These are phyloP conservation scores for Oryzaephilus surinamensis DNA, from an alignment of 1,140 invertebrate species.

Conservation along the genomic window DNA sequence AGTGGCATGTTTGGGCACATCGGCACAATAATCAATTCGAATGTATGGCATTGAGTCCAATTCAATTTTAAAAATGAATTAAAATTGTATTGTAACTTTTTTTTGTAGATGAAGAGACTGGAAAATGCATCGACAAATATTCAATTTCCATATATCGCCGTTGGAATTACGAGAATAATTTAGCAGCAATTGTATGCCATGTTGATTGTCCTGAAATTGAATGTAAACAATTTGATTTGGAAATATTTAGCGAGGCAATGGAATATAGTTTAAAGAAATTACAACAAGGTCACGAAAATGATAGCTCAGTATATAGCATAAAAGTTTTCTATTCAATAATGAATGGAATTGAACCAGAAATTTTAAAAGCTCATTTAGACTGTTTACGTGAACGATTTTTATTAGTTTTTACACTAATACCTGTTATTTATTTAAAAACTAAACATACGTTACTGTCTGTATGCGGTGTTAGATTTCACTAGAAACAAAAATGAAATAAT, in stretches of 20 bases:
- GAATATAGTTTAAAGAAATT: slow-evolving; percentile 64
- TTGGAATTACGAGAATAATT: slow-evolving; percentile 82
- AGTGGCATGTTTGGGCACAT: slow-evolving; percentile 88
- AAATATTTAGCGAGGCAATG: slow-evolving; percentile 54
- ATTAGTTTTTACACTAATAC: too few relatives aligned
- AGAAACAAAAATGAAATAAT: too few relatives aligned
- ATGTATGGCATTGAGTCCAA: slow-evolving; percentile 45
- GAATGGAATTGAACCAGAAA: too few relatives aligned
- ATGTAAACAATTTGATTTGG: slow-evolving; percentile 40
- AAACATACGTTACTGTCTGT: too few relatives aligned
- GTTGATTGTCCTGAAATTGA: slow-evolving; percentile 47
- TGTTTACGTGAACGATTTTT: too few relatives aligned
- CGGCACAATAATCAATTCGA: slow-evolving; percentile 75
- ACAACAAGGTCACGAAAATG: slow-evolving; percentile 50
- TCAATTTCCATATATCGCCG: slow-evolving; percentile 69
- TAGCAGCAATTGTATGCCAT: slow-evolving; percentile 72
- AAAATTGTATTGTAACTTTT: slow-evolving; percentile 7
- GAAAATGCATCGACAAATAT: slow-evolving; percentile 67
- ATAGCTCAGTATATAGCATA: too few relatives aligned
- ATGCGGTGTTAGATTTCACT: too few relatives aligned
- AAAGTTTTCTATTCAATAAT: too few relatives aligned
- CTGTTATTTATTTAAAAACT: too few relatives aligned
- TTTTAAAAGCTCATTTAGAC: too few relatives aligned
- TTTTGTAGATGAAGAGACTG: slow-evolving; percentile 75
- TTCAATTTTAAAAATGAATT: slow-evolving; percentile 4